Percentiles rank a stretch among this genome's conserved stretches.
Conservation (phyloP, 2,113 vertebrate species). For the Rostratula benghalensis region DNA sequence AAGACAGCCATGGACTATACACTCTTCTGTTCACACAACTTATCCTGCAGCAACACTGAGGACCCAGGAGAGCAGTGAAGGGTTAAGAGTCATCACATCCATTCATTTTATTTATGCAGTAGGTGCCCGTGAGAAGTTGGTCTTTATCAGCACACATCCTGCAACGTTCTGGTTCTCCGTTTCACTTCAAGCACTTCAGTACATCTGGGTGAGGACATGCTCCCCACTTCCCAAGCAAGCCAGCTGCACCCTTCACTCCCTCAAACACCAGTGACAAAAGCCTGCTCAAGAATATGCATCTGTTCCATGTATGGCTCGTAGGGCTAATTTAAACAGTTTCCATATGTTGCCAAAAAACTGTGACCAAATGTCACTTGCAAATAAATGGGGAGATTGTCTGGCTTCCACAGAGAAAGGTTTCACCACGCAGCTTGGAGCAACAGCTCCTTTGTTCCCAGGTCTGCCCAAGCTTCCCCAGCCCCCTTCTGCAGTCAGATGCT, state of each 20-base stretch:
- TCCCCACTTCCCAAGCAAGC: slow-evolving; percentile 9
- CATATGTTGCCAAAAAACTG: slow-evolving; percentile 61
- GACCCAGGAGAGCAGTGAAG: not conserved
- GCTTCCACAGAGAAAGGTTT: slow-evolving; percentile 6
- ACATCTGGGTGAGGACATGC: slow-evolving; percentile 7
- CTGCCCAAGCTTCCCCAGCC: not conserved
- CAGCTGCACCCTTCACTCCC: slow-evolving; percentile 52
- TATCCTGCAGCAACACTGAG: not conserved
- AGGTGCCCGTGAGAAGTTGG: not conserved
- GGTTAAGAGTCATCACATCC: not conserved
- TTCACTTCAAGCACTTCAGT: slow-evolving; percentile 6
- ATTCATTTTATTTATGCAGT: not conserved
- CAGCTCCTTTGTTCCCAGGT: slow-evolving; percentile 22
- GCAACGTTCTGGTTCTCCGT: not conserved
- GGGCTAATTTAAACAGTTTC: slow-evolving; percentile 35
- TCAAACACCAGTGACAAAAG: not conserved
- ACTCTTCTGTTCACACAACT: not conserved
- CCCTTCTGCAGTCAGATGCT: not conserved
- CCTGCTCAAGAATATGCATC: slow-evolving; percentile 41
- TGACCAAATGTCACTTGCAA: slow-evolving; percentile 40
- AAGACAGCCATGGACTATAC: not conserved
- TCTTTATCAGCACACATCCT: not conserved
- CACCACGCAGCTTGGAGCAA: not conserved
- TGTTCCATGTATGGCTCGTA: slow-evolving; percentile 46
- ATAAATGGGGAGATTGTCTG: slow-evolving; percentile 56